Conservation (phyloP, 2,888 invertebrate genomes). For the Aproaerema taeniolella region DNA sequence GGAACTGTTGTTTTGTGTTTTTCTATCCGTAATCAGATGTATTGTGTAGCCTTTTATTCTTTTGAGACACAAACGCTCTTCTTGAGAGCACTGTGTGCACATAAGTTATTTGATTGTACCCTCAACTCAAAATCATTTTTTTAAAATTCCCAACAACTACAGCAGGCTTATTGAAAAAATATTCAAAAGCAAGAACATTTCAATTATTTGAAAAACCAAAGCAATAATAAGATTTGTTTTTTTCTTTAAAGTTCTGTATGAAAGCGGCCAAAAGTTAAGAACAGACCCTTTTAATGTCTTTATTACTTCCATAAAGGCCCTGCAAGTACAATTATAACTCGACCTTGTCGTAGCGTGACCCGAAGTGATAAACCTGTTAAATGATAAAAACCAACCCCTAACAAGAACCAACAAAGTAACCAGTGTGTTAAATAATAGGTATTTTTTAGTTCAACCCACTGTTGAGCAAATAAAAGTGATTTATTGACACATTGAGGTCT, state of each 20-base stretch:
- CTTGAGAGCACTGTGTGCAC: too few species aligned
- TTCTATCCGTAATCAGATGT: too few species aligned
- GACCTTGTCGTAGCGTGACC: constrained; percentile 22
- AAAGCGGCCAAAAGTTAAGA: too few species aligned
- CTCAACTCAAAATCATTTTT: too few species aligned
- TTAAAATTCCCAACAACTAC: too few species aligned
- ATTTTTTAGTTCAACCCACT: constrained; percentile 28
- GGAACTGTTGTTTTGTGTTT: constrained; percentile 26
- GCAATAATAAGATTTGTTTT: too few species aligned
- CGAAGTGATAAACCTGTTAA: constrained; percentile 24
- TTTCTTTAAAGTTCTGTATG: too few species aligned
- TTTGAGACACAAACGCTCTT: too few species aligned
- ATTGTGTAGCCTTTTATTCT: too few species aligned
- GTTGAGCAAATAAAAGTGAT: constrained; percentile 42
- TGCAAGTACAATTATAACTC: constrained; percentile 28
- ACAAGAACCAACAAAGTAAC: constrained; percentile 33
- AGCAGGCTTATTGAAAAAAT: background rate
- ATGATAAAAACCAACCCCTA: constrained; percentile 17
- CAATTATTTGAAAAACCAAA: too few species aligned
- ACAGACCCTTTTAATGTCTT: constrained; percentile 25
- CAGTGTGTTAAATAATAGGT: constrained; percentile 30
- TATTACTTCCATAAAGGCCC: constrained; percentile 29
- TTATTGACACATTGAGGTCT: constrained; percentile 22
- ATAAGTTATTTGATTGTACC: too few species aligned
- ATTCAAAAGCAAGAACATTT: background rate